Conservation (phyloP, 2,888 invertebrate genomes). For the Cephus rjabovi region DNA sequence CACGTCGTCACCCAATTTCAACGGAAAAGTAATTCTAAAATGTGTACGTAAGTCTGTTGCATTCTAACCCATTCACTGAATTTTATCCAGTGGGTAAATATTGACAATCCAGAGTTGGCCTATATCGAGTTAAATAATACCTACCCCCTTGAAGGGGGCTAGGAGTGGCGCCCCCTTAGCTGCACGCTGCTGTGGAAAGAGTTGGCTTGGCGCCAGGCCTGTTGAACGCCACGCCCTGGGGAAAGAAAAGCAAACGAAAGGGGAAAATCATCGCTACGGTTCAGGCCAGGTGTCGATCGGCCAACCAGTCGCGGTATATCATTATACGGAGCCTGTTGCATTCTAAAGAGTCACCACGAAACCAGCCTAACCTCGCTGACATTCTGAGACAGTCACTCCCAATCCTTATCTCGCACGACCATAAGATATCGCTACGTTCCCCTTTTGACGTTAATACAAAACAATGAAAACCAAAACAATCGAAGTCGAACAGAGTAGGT, state of each 20-base stretch:
- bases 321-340: constrained; percentile 30
- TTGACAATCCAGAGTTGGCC: constrained; percentile 35
- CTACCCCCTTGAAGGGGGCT: constrained; percentile 9
- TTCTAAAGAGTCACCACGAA: constrained; percentile 4
- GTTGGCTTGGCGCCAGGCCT: constrained; percentile 57
- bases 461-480: too few species aligned
- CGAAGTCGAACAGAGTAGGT: too few species aligned
- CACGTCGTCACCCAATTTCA: constrained; percentile 28
- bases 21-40: constrained; percentile 22
- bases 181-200: constrained; percentile 15
- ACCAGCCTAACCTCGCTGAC: background rate
- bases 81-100: constrained; percentile 35
- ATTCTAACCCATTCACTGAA: constrained; percentile 28
- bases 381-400: constrained; percentile 1
- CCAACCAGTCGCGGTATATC: constrained; percentile 17
- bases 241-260: constrained; percentile 41
- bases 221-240: constrained; percentile 59
- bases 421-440: too few species aligned
- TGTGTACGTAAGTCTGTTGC: constrained; percentile 5
- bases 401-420: background rate
- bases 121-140: constrained; percentile 35
- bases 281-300: constrained; percentile 48
- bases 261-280: constrained; percentile 43
- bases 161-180: constrained; percentile 6
- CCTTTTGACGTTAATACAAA: too few species aligned